These are phyloP conservation scores for Manacus vitellinus DNA, from an alignment of 2,113 vertebrate genomes.

Conservation along the genomic window DNA sequence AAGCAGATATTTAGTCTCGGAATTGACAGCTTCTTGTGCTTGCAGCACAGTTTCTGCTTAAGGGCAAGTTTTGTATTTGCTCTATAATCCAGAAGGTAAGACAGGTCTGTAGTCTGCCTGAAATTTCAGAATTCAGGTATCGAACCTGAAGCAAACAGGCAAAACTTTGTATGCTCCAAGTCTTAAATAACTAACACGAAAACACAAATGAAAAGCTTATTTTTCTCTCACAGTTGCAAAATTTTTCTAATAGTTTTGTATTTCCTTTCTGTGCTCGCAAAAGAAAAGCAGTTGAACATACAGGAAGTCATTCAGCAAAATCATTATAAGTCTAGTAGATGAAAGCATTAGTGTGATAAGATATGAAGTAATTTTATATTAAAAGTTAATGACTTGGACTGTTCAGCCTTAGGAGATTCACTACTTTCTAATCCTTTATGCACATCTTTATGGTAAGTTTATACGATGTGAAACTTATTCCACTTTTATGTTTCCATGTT, in stretches of 20 bases:
- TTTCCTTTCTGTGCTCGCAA: neutral
- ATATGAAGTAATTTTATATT: neutral
- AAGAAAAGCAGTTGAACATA: neutral
- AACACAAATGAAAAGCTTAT: neutral
- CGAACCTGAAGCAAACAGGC: neutral
- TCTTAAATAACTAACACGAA: neutral
- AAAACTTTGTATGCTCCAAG: neutral
- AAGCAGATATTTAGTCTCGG: neutral
- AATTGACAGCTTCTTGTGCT: neutral
- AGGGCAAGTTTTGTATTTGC: neutral
- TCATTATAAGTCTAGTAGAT: neutral
- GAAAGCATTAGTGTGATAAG: neutral
- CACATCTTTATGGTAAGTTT: neutral
- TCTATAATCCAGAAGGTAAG: neutral
- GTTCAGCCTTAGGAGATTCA: neutral
- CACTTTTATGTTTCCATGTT: neutral
- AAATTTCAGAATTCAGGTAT: neutral
- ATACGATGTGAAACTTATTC: neutral
- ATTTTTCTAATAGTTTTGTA: neutral
- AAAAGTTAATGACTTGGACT: neutral
- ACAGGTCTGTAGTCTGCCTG: neutral
- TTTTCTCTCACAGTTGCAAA: neutral
- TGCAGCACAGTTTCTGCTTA: neutral
- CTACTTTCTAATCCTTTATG: neutral
- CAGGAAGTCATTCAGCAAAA: neutral